Evolutionary conservation across 2,888 invertebrate species (phyloP), one percentile per base, ranked within the genome.

Genomic region (Agriopis aurantiaria): DNA sequence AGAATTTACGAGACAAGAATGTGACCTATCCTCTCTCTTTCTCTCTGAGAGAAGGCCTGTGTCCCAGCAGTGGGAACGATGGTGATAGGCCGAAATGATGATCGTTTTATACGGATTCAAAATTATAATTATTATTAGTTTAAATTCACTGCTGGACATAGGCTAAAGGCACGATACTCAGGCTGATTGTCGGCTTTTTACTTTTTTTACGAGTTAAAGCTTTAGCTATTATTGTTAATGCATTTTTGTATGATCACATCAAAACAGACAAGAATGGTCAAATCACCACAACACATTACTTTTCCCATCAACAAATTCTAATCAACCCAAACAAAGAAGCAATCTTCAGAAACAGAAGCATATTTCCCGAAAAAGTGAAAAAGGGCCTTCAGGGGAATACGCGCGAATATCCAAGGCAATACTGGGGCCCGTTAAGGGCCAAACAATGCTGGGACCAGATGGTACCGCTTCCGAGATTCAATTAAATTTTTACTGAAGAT

Each of bases 401-500:
- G 62, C 69, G 78, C 74, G 83, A 84, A 84, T 85, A 86, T 84
- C 82, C 82, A 78, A 78, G 74, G 81, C 82, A 77, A 77, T 77
- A 74, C 73, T 62, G 69, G 56, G 68, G 63, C 67, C 69, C 71
- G 73, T 74, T 75, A 75, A 68, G 75, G 74, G 72, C 64, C 66
- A 65, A 65, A 88, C 88, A 91, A 90, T 83, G 80, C 78, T 76
- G 78, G 87, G 82, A 90, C 90, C 92, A 92, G 90, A 92, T 92
- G 92, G 87, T 83, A 83, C 78, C 83, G 81, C 40, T 85, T 88
- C 85, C 83, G 83, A 88, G 90, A 92, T 94, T 93, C 93, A 92
- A 94, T 94, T 95, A 93, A 92, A 90, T 94, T 94, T 94, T 93
- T 93, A 95, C 91, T 91, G 91, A 85, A 91, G 92, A 94, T 92